Base-by-base conservation (phyloP, 2,113 vertebrate species). In the Atlantisia rogersi region DNA sequence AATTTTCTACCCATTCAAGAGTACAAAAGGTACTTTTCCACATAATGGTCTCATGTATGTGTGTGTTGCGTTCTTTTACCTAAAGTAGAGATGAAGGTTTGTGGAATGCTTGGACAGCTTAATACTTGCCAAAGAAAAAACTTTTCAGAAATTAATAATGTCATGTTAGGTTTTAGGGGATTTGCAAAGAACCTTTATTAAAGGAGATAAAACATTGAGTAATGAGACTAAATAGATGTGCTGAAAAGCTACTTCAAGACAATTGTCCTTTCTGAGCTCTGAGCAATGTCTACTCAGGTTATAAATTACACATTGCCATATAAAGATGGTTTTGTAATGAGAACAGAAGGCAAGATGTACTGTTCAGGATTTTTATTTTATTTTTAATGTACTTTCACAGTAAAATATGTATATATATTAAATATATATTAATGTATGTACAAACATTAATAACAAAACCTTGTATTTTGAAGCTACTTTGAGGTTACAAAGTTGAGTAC, bases 401-500 rank as follows among this genome's bases (percentile, higher is more conserved):
- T 48, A 56, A 67, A 82, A 64, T 52, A 59, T 28, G 6, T 16
- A 4, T 26, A 24, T 32, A 39, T 35, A 32, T 65, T 13, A 86
- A 53, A 70, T 53, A 13, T 28, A 17, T 69, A 59, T 64, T 75
- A 55, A 56, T 1, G 0, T 1, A 0, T 31, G 3, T 37, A 14
- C 32, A 12, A 46, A 35, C 26, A 10, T 46, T 76, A 56, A 32
- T n/a, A 68, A 15, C 6, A 81, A 74, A 92, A 14, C 9, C 26
- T 81, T 2, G 1, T 75, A 39, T 71, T 79, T 58, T 71, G 42
- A 85, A 60, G 5, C 22, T 85, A 28, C 13, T 77, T 75, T 55
- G 56, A 74, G 4, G 11, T 91, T 82, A 50, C 9, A 50, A 81
- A 65, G 42, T 71, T 59, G 12, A 46, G 16, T 16, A 62, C 8